Conservation (phyloP, 2,888 invertebrate species). For the Zaprionus obscuricornis region DNA sequence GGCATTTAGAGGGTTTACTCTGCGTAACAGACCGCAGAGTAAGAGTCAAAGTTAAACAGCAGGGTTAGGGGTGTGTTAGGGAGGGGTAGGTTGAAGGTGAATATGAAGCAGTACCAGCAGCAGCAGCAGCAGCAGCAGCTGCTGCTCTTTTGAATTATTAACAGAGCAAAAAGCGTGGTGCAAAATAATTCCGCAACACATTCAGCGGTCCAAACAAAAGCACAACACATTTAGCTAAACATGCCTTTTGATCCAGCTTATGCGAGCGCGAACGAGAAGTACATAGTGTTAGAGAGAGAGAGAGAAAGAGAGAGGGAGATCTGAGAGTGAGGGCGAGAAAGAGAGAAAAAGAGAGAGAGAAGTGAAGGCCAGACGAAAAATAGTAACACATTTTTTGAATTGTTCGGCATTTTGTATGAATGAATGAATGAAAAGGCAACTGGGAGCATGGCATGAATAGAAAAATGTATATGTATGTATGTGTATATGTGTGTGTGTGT, state of each 20-base stretch:
- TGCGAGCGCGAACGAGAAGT: too few relatives aligned
- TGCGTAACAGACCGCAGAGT: slow-evolving; percentile 14
- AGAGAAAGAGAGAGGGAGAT: not conserved
- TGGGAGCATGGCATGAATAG: slow-evolving; percentile 39
- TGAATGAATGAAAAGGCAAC: slow-evolving; percentile 54
- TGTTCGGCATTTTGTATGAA: slow-evolving; percentile 56
- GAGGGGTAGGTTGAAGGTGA: slow-evolving; percentile 7
- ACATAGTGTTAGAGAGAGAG: not conserved
- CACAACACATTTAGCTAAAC: slow-evolving; percentile 54
- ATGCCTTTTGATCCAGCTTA: slow-evolving; percentile 32
- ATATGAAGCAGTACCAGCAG: slow-evolving; percentile 3
- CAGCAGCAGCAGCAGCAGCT: slow-evolving; percentile 13
- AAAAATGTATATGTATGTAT: slow-evolving; percentile 23
- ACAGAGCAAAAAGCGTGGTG: slow-evolving; percentile 31
- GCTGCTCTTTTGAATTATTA: slow-evolving; percentile 38
- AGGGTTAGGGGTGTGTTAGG: not conserved
- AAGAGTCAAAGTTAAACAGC: not conserved
- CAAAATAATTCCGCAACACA: slow-evolving; percentile 54
- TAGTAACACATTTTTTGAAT: slow-evolving; percentile 66
- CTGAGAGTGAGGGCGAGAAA: not conserved
- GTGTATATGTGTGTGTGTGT: slow-evolving; percentile 4
- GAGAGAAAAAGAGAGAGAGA: not conserved
- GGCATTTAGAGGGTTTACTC: slow-evolving; percentile 34
- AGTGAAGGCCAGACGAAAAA: slow-evolving; percentile 8
- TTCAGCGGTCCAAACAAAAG: slow-evolving; percentile 54